phyloP scores from a whole-genome alignment of 2,797 vertebrate species.

The Pristis pectinata region DNA sequence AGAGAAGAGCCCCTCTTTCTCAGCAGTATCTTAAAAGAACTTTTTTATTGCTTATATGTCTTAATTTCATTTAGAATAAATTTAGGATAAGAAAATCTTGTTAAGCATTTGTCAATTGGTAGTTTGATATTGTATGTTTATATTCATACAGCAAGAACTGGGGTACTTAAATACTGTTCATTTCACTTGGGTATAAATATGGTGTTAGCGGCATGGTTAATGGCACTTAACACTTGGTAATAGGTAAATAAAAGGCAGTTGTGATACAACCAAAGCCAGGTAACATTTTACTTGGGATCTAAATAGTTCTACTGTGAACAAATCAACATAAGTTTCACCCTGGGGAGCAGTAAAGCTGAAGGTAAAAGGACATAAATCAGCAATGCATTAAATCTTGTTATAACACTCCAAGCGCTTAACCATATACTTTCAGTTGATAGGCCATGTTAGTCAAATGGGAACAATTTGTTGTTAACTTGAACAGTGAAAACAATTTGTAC shows the following conservation, averaged over 20 bases:
- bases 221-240: neutral
- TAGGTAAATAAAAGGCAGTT: conserved; percentile 1
- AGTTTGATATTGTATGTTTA: neutral
- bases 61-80: neutral
- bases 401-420: neutral
- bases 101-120: neutral
- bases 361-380: neutral
- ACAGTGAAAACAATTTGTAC: neutral
- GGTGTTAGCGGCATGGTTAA: neutral
- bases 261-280: neutral
- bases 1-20: too few relatives aligned
- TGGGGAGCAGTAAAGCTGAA: neutral
- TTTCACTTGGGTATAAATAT: neutral
- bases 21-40: too few relatives aligned
- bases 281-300: neutral
- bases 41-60: too few relatives aligned
- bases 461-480: neutral
- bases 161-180: neutral
- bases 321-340: conserved; percentile 12
- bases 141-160: neutral
- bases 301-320: neutral
- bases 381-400: neutral
- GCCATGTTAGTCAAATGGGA: neutral
- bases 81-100: neutral
- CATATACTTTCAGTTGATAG: neutral